Base-by-base conservation (phyloP, 2,888 invertebrate genomes). In the Aleiodes leptofemur region DNA sequence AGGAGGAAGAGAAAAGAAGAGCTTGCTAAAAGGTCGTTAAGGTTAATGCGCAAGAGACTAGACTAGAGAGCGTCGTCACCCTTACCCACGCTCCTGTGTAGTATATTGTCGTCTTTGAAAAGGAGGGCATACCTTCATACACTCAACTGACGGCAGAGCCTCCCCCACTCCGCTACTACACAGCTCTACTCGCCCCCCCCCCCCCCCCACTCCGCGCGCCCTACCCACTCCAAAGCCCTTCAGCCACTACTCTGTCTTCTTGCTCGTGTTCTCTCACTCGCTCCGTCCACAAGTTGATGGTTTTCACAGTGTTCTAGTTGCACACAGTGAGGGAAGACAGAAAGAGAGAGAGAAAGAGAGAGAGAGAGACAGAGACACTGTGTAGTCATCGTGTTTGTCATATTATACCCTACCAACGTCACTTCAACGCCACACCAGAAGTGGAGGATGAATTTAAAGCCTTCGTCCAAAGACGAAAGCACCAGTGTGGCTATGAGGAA, bases 1-100 rank as follows among this genome's bases (percentile, higher is more conserved):
- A 69, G 23, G 23, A 23, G 23, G 23, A 23, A 23, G 71, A 71
- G 76, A 74, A 61, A 74, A 82, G 82, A 82, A 81, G 82, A 82
- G 82, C 82, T 82, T 78, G 83, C 84, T 86, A 86, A 85, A 86
- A 86, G 85, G 85, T 86, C 86, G 86, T 86, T 86, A 86, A 86
- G 86, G 86, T 86, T 86, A 86, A 86, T 86, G 86, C 80, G 84
- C 82, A 78, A 72, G 72, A 72, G 53, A 55, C 70, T 57, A 53
- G 66, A 61, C 79, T 81, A 79, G 82, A 83, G 82, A 80, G 76
- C 75, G 68, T 59, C 69, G 68, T 59, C 69, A 66, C 73, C 64
- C 53, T 43, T 43, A 11, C 38, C 43, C 16, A 9, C 43, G 64
- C 64, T 48, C 43, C 64, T 64, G 68, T 68, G 50, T 68, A n/a